phyloP scores from a whole-genome alignment of 2,888 invertebrate genomes.

The Rhimphoctona megacephalus region DNA sequence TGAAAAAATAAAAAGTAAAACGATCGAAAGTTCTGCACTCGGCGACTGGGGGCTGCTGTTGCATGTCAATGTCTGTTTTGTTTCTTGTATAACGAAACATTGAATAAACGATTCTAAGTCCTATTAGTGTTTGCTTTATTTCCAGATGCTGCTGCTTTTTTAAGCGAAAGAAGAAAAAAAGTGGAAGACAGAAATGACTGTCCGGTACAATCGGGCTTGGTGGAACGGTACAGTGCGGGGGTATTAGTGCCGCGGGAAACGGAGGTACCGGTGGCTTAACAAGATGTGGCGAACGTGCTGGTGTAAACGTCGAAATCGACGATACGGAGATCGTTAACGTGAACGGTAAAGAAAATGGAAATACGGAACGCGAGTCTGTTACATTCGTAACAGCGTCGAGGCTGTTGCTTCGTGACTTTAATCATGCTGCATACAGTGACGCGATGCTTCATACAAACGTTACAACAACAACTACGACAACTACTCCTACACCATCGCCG shows the following conservation, averaged over 20 bases:
- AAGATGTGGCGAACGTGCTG: conserved; percentile 62
- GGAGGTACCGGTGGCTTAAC: conserved; percentile 59
- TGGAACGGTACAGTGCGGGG: conserved; percentile 84
- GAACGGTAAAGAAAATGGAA: conserved; percentile 54
- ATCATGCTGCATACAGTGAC: conserved; percentile 88
- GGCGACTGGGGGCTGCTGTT: conserved; percentile 49
- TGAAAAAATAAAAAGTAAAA: background rate
- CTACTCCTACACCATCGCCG: conserved; percentile 80
- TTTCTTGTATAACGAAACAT: conserved; percentile 59
- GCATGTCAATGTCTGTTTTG: conserved; percentile 72
- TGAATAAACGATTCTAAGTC: conserved; percentile 82
- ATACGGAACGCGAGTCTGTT: conserved; percentile 86
- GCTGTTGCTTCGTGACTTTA: conserved; percentile 87
- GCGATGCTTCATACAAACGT: conserved; percentile 86
- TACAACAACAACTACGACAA: conserved; percentile 79
- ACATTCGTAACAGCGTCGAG: too few relatives aligned
- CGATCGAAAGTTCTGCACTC: background rate
- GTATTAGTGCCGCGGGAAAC: conserved; percentile 78
- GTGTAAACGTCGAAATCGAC: conserved; percentile 13
- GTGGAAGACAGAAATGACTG: conserved; percentile 96
- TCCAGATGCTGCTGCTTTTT: conserved; percentile 99
- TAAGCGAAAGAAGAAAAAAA: conserved; percentile 99
- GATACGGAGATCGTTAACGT: conserved; percentile 30
- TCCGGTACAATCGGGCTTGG: conserved; percentile 89
- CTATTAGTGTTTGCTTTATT: conserved; percentile 85